Evolutionary conservation across 1,140 invertebrate species (phyloP).

Genomic region (Drosophila parabipectinata): DNA sequence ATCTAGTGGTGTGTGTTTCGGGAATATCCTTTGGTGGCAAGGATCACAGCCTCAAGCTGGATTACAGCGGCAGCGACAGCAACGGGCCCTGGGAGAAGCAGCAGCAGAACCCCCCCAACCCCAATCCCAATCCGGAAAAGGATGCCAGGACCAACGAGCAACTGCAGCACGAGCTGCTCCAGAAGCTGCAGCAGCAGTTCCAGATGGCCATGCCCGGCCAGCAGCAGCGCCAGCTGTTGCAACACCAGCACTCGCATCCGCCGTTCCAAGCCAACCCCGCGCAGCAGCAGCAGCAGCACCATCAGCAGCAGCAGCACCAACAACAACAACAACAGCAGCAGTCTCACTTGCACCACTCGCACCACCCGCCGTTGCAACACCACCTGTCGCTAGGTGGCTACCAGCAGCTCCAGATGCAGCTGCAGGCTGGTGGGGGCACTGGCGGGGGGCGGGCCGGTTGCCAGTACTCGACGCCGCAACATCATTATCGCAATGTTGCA

Average conservation of each 20-base stretch:
- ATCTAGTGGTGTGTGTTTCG: constrained; percentile 6
- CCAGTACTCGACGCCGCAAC: constrained; percentile 72
- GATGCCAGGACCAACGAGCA: constrained; percentile 54
- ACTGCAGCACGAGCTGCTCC: constrained; percentile 69
- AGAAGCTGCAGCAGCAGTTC: constrained; percentile 69
- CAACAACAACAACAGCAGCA: constrained; percentile 44
- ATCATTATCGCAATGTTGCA: constrained; percentile 66
- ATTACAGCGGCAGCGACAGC: constrained; percentile 69
- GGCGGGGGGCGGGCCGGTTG: constrained; percentile 33
- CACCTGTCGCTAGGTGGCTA: constrained; percentile 76
- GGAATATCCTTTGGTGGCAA: constrained; percentile 1
- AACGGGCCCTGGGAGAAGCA: constrained; percentile 83
- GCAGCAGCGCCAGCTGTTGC: constrained; percentile 58
- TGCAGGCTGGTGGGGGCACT: constrained; percentile 1
- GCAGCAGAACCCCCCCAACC: constrained; percentile 50
- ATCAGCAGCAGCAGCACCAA: constrained; percentile 42
- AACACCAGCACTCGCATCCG: constrained; percentile 69
- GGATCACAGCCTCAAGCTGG: constrained; percentile 65
- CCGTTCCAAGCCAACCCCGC: constrained; percentile 47
- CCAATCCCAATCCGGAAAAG: constrained; percentile 25
- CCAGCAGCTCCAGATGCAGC: constrained; percentile 58
- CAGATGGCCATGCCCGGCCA: constrained; percentile 53
- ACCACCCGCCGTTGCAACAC: constrained; percentile 79
- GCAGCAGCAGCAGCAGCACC: constrained; percentile 51
- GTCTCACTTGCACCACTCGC: constrained; percentile 64